Evolutionary conservation across 1,140 invertebrate species (phyloP).

Genomic region (Caenorhabditis brenneri): DNA sequence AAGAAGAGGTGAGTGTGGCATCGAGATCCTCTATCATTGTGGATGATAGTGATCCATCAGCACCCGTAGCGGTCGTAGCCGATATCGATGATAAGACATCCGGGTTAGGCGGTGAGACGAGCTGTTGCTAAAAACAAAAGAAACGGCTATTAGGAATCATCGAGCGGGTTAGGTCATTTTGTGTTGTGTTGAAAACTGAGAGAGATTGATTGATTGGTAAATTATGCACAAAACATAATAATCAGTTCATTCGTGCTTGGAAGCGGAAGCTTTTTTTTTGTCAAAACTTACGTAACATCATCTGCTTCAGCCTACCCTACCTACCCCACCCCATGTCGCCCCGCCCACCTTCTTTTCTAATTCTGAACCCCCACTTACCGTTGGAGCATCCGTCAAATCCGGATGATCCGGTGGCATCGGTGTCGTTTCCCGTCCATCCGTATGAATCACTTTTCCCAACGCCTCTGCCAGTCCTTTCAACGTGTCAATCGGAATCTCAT

Average conservation of each 20-base stretch:
- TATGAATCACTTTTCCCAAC: slow-evolving; percentile 63
- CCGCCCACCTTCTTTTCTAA: neutral
- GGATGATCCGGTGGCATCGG: slow-evolving; percentile 10
- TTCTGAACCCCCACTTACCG: neutral
- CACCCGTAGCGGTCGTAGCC: neutral
- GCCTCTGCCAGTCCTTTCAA: slow-evolving; percentile 62
- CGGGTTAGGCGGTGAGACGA: slow-evolving; percentile 31
- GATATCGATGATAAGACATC: neutral
- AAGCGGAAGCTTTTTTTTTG: neutral
- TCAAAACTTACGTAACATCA: no score
- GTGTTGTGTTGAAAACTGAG: neutral
- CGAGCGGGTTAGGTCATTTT: neutral
- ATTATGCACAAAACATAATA: no score
- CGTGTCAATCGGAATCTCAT: slow-evolving; percentile 61
- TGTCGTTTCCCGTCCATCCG: slow-evolving; percentile 36
- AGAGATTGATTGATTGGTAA: neutral
- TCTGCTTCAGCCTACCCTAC: no score
- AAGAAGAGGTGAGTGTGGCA: neutral
- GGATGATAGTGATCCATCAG: neutral
- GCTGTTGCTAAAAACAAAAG: slow-evolving; percentile 1
- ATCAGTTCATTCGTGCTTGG: no score
- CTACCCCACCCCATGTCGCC: no score
- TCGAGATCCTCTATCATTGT: neutral
- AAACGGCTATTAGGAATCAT: neutral
- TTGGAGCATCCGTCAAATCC: slow-evolving; percentile 2